phyloP scores from a whole-genome alignment of 2,797 vertebrate genomes.

The Myotis myotis region DNA sequence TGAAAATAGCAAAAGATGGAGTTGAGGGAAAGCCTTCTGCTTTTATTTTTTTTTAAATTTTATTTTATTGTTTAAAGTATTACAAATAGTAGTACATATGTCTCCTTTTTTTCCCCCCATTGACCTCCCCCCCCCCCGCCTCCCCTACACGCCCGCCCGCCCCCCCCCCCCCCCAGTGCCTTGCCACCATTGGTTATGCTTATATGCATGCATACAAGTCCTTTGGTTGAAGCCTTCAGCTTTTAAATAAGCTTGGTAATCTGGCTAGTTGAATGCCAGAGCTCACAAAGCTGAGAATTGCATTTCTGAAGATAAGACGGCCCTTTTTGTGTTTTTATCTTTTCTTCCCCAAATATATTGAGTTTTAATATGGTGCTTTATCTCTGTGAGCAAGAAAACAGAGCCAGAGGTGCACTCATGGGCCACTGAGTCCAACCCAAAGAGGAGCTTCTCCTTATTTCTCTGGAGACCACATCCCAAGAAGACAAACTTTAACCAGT shows the following conservation, averaged over 20 bases:
- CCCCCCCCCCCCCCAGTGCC: too few species aligned
- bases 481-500: background rate
- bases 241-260: constrained; percentile 73
- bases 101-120: too few species aligned
- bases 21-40: constrained; percentile 62
- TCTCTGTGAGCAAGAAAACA: constrained; percentile 67
- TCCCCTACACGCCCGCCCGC: too few species aligned
- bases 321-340: constrained; percentile 69
- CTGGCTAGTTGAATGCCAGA: constrained; percentile 63
- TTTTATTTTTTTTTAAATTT: background rate
- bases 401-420: constrained; percentile 27
- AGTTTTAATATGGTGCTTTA: constrained; percentile 72
- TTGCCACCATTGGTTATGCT: too few species aligned
- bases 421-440: background rate
- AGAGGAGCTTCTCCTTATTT: constrained; percentile 43
- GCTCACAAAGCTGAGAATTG: constrained; percentile 73
- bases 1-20: constrained; percentile 66
- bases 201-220: too few species aligned
- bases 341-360: constrained; percentile 58
- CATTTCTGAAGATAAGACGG: constrained; percentile 75
- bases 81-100: too few species aligned
- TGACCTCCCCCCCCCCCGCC: too few species aligned
- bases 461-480: constrained; percentile 24
- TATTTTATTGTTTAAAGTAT: too few species aligned
- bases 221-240: constrained; percentile 37